Evolutionary conservation across 2,888 invertebrate species (phyloP).

Genomic region (Drosophila rubida): DNA sequence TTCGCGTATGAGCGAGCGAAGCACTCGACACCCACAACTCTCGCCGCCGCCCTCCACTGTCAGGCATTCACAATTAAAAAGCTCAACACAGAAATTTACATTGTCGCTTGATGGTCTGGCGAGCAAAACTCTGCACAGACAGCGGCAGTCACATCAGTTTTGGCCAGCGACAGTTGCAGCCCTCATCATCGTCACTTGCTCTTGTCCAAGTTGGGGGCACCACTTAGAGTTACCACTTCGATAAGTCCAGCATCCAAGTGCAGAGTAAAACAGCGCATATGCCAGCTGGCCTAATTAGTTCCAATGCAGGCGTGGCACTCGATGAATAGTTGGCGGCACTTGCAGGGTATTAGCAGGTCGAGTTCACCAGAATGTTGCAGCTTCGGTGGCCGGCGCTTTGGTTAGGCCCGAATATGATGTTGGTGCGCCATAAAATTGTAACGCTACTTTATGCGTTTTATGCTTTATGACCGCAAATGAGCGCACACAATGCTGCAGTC

Average conservation of each 20-base stretch:
- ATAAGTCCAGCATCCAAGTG: no score
- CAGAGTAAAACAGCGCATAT: no score
- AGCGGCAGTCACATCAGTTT: conserved; percentile 13
- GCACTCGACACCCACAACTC: conserved; percentile 16
- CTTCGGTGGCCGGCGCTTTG: conserved; percentile 25
- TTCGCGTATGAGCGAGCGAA: conserved; percentile 72
- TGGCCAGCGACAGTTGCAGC: conserved; percentile 35
- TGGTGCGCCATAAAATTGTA: conserved; percentile 77
- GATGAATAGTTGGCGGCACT: neutral
- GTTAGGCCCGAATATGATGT: conserved; percentile 57
- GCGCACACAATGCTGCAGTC: conserved; percentile 58
- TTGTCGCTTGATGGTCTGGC: conserved; percentile 71
- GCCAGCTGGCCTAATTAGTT: no score
- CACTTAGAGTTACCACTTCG: neutral
- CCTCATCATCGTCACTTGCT: conserved; percentile 49
- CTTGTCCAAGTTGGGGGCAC: conserved; percentile 17
- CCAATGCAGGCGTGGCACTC: no score
- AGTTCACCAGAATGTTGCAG: neutral
- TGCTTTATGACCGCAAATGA: conserved; percentile 81
- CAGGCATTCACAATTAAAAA: conserved; percentile 76
- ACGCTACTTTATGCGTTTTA: conserved; percentile 80
- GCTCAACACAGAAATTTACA: conserved; percentile 80
- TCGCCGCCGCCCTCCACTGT: conserved; percentile 1
- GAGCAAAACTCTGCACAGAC: conserved; percentile 40
- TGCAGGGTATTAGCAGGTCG: conserved; percentile 15